A percentile compares a stretch with the other conserved stretches of the same genome.
Conservation (phyloP, 2,888 invertebrate genomes). For the Folsomia candida region DNA sequence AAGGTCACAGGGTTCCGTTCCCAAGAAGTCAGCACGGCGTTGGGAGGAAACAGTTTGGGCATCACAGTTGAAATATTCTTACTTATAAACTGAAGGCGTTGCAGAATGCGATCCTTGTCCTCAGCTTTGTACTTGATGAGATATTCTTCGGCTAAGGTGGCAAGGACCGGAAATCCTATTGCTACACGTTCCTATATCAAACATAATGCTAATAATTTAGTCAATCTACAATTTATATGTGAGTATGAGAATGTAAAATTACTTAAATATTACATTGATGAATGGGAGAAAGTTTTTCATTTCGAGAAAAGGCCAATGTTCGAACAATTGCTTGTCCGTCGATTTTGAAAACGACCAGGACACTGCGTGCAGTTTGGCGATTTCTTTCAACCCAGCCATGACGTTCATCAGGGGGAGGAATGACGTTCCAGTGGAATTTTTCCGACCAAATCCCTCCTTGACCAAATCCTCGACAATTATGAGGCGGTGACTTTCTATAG, state of each 20-base stretch:
- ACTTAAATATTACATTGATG: no score
- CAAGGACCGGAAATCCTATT: not conserved
- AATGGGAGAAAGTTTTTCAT: no score
- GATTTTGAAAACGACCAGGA: constrained; percentile 25
- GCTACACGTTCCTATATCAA: constrained; percentile 1
- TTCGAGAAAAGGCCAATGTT: constrained; percentile 24
- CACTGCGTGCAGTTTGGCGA: constrained; percentile 22
- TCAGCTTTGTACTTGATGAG: not conserved
- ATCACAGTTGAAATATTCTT: not conserved
- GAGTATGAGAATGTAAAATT: no score
- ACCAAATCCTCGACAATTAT: constrained; percentile 23
- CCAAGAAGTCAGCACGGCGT: not conserved
- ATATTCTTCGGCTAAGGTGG: not conserved
- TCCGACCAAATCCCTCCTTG: constrained; percentile 14
- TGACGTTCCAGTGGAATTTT: constrained; percentile 11
- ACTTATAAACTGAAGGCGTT: not conserved
- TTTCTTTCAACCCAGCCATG: constrained; percentile 22
- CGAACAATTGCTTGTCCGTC: constrained; percentile 6
- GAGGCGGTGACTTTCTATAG: constrained; percentile 19
- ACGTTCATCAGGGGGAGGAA: constrained; percentile 31
- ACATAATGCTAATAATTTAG: no score
- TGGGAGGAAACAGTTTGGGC: not conserved
- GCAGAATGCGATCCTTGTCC: not conserved
- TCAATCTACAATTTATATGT: no score
- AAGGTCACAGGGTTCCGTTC: not conserved